Evolutionary conservation across 53 echinoderm and acorn worm genomes (phyloP).

Genomic region (Mesocentrotus franciscanus): DNA sequence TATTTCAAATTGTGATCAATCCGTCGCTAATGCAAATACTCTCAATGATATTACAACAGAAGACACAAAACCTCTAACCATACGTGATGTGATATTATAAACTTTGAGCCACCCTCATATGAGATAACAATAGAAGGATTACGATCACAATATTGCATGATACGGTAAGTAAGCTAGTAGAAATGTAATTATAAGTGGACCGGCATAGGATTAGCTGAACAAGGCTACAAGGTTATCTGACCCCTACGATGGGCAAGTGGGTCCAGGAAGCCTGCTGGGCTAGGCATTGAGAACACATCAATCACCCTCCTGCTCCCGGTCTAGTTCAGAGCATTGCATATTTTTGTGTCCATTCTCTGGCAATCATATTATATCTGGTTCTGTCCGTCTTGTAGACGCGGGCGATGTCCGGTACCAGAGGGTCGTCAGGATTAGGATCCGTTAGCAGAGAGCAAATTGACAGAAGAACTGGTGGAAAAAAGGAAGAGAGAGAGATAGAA

Average conservation of each 20-base stretch:
- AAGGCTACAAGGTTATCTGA: background rate
- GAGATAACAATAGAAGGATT: background rate
- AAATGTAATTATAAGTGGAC: background rate
- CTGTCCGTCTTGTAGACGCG: conserved; percentile 89
- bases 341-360: conserved; percentile 94
- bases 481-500: background rate
- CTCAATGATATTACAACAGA: background rate
- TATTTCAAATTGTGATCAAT: no score
- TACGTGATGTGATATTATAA: background rate
- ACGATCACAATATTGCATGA: background rate
- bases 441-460: conserved; percentile 93
- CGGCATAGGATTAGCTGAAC: background rate
- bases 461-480: conserved; percentile 82
- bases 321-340: conserved; percentile 77
- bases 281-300: background rate
- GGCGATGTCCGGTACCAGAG: conserved; percentile 94
- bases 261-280: background rate
- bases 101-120: background rate
- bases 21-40: no score
- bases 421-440: conserved; percentile 95
- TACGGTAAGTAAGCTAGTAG: background rate
- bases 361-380: conserved; percentile 69
- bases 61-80: background rate
- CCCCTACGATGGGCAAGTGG: background rate
- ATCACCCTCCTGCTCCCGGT: background rate